Evolutionary conservation across 2,888 invertebrate genomes (phyloP).

Genomic region (Andricus quercusramuli): DNA sequence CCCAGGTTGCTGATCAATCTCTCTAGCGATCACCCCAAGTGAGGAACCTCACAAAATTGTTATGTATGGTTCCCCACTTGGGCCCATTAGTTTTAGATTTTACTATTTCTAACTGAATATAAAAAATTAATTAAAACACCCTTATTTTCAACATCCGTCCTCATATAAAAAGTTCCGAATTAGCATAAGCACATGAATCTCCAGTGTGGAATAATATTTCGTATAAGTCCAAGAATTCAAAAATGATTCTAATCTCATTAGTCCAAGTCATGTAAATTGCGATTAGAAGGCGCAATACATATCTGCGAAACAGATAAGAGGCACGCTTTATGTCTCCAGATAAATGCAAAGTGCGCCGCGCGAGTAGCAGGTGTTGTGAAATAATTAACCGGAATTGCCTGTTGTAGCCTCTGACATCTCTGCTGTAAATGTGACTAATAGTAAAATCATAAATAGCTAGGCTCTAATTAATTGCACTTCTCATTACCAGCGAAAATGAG

Average conservation of each 20-base stretch:
- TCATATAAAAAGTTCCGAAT: not conserved
- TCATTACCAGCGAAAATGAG: not conserved
- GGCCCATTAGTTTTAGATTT: too few species aligned
- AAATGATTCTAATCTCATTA: conserved; percentile 15
- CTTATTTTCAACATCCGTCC: too few species aligned
- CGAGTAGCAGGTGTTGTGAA: conserved; percentile 34
- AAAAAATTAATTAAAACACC: too few species aligned
- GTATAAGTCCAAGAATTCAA: not conserved
- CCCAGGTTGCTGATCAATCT: too few species aligned
- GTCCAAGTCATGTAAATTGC: conserved; percentile 27
- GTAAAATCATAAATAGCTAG: conserved; percentile 15
- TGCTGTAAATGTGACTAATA: conserved; percentile 16
- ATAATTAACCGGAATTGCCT: conserved; percentile 35
- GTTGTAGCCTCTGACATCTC: conserved; percentile 15
- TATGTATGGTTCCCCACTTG: too few species aligned
- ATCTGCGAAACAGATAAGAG: conserved; percentile 9
- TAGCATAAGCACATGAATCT: not conserved
- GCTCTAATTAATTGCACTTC: conserved; percentile 14
- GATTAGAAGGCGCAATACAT: conserved; percentile 35
- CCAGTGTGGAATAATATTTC: not conserved
- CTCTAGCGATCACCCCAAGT: too few species aligned
- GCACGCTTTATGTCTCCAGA: conserved; percentile 32
- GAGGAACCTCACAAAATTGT: too few species aligned
- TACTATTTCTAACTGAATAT: too few species aligned
- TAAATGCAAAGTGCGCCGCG: conserved; percentile 35